Base-by-base conservation (phyloP, 2,113 vertebrate species). In the Ptyas mucosa region DNA sequence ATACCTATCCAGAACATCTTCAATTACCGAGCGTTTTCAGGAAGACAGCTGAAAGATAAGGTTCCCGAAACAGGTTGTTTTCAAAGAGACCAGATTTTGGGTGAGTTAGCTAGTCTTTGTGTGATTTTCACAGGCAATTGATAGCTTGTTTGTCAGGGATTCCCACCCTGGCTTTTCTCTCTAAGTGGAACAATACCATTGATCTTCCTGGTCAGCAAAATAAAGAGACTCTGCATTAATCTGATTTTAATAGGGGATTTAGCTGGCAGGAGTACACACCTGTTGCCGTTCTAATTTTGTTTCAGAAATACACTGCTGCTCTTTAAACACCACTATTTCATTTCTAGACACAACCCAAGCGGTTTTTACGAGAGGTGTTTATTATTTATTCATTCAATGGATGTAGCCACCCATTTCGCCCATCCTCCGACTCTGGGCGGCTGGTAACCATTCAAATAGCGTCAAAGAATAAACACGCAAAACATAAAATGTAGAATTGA, bases 211-310 rank as follows among this genome's bases (percentile, higher is more conserved):
- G 96, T 96, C 94, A 96, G 97, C 95, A 97, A 95, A 93, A 96
- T 96, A 95, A 95, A 97, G 97, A 97, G 93, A 95, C 97, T 96
- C 96, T 96, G 96, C 96, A 97, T 97, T 97, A 97, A 97, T 97
- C 95, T 94, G 95, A 97, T 96, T 97, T 46, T 97, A 97, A 97
- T 97, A 46, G 96, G 96, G 94, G 94, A 92, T 93, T 97, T 97
- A 96, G 95, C 94, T 97, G 96, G 96, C 94, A 91, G 15, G 46
- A 95, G 96, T 96, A 91, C 89, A 90, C 95, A 95, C 96, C 96
- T 96, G 95, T 96, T 96, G 92, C 95, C 94, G 88, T 88, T 94
- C 92, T 96, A 96, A 96, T 96, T 95, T 97, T 93, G 91, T 96
- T 96, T 96, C 92, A 96, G 95, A 94, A 96, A 94, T 85, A 96